Percentiles rank a stretch among this genome's conserved stretches.
Conservation (phyloP, 2,888 invertebrate genomes). For the Netelia inedita region DNA sequence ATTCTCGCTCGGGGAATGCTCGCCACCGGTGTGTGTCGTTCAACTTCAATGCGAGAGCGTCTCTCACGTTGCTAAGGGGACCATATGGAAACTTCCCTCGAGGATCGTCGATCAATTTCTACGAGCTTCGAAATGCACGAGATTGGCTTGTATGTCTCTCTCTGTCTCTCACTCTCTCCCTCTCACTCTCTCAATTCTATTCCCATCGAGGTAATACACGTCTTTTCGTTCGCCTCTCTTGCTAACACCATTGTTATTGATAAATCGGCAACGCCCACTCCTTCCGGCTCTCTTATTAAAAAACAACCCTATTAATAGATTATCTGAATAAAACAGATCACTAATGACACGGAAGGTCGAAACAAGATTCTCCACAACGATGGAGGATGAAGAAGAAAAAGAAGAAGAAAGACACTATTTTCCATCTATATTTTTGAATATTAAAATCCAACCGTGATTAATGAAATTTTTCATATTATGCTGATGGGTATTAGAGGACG, state of each 20-base stretch:
- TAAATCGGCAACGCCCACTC: slow-evolving; percentile 29
- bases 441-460: slow-evolving; percentile 41
- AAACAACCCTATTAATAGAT: slow-evolving; percentile 13
- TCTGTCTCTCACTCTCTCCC: background rate
- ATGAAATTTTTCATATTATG: slow-evolving; percentile 46
- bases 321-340: slow-evolving; percentile 16
- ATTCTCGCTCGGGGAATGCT: slow-evolving; percentile 54
- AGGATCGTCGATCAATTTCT: slow-evolving; percentile 67
- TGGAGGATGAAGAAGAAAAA: background rate
- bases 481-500: slow-evolving; percentile 20
- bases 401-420: background rate
- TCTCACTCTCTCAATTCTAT: slow-evolving; percentile 23
- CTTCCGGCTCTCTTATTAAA: background rate
- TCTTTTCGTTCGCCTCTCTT: slow-evolving; percentile 13
- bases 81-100: slow-evolving; percentile 56
- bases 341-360: slow-evolving; percentile 6
- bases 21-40: slow-evolving; percentile 12
- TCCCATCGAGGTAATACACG: slow-evolving; percentile 19
- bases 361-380: slow-evolving; percentile 9
- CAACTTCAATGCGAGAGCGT: slow-evolving; percentile 52
- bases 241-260: slow-evolving; percentile 42
- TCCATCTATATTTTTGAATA: slow-evolving; percentile 31
- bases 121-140: slow-evolving; percentile 40
- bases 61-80: slow-evolving; percentile 16
- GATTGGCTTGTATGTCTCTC: slow-evolving; percentile 29